Evolutionary conservation across 2,888 invertebrate species (phyloP), one percentile per base, ranked within the genome.

Genomic region (Polyploca ridens): DNA sequence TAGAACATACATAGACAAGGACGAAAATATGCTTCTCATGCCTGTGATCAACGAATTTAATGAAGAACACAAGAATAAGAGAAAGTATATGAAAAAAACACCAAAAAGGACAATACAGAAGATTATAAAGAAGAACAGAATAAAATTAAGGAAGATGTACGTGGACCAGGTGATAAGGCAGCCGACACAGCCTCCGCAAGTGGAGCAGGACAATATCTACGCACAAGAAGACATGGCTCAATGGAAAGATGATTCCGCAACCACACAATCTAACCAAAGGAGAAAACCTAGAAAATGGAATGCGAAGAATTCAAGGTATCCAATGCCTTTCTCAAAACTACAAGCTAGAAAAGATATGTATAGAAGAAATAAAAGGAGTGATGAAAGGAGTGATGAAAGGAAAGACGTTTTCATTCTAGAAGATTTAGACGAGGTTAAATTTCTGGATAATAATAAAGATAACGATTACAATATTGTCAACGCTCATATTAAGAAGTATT

Each of bases 71-170:
- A 85, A 81, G 67, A 63, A 19, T 3, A 86, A 77, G 33, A 87
- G 81, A 69, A 76, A 81, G 57, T 65, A 68, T 16, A 62, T 70
- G 3, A 91, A 90, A 69, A 91, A 91, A 66, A 66, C 81, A 0
- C 88, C 90, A 5, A 93, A 83, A 71, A 79, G 91, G 57, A 92
- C 89, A 3, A 84, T 91, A 46, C 93, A 93, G 74, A 93, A 91
- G 77, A 93, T 93, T 8, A 93, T 93, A 71, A 93, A 89, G 69
- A 90, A 88, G 71, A 88, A 86, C 6, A 84, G 69, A 63, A 70
- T 76, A 0, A 89, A 82, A 67, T 71, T 79, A n/a, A 86, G 79
- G 63, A 91, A 85, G 65, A 61, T 86, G 1, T 88, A 85, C 54
- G 69, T 84, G 6, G 76, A 76, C 10, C 69, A 75, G 54, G 66